A percentile compares a stretch with the other conserved stretches of the same genome.
Evolutionary conservation across 2,113 vertebrate species (phyloP).

Genomic region (Halcyon malimbica): DNA sequence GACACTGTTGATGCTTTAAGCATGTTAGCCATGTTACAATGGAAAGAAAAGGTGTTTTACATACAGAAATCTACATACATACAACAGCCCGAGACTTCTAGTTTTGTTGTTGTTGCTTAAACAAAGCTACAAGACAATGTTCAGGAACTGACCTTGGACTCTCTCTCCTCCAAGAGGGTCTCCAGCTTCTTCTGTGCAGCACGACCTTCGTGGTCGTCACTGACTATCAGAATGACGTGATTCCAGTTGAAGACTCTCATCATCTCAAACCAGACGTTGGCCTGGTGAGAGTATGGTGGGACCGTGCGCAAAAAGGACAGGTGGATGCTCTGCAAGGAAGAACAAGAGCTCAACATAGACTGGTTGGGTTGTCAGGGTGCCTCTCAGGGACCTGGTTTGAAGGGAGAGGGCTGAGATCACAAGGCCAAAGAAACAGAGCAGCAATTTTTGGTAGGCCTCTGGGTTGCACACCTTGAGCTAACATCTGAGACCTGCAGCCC

Average conservation of each 20-base stretch:
- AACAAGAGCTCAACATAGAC: slow-evolving; percentile 26
- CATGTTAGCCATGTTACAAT: slow-evolving; percentile 94
- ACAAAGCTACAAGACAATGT: slow-evolving; percentile 58
- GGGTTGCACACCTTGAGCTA: not conserved
- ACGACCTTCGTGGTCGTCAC: slow-evolving; percentile 96
- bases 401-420: not conserved
- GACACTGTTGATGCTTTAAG: slow-evolving; percentile 91
- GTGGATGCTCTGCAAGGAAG: slow-evolving; percentile 90
- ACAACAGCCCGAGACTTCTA: slow-evolving; percentile 76
- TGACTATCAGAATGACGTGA: slow-evolving; percentile 96
- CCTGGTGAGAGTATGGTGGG: slow-evolving; percentile 97
- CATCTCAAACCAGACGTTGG: slow-evolving; percentile 98
- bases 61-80: slow-evolving; percentile 92
- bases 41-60: slow-evolving; percentile 94
- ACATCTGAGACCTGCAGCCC: not conserved
- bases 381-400: not conserved
- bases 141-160: slow-evolving; percentile 93
- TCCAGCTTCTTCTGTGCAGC: slow-evolving; percentile 97
- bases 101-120: slow-evolving; percentile 64
- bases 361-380: not conserved
- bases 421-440: not conserved
- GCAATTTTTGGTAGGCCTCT: not conserved
- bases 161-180: slow-evolving; percentile 95
- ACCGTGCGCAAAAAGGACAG: slow-evolving; percentile 96
- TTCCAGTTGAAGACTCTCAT: slow-evolving; percentile 99